phyloP scores from a whole-genome alignment of 2,888 invertebrate species.

The Andrena fulva region DNA sequence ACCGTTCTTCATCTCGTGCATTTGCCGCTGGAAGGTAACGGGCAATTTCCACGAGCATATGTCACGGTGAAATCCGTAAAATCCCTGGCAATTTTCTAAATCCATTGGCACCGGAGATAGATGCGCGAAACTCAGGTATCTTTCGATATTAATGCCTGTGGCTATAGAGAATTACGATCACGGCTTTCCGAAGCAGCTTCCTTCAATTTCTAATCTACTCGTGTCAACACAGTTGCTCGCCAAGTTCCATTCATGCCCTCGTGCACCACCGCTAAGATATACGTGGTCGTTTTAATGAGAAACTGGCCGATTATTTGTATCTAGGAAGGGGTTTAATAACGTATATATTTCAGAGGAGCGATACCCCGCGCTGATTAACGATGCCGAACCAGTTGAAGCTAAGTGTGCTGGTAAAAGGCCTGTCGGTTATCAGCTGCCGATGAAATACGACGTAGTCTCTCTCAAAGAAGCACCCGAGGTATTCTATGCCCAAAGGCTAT shows the following conservation, averaged over 20 bases:
- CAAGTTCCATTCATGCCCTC: neutral
- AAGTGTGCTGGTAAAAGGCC: slow-evolving; percentile 2
- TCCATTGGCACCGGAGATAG: neutral
- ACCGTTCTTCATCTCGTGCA: neutral
- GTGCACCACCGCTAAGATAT: neutral
- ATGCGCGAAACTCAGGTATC: neutral
- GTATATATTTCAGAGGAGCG: neutral
- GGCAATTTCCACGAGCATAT: neutral
- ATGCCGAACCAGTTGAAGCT: slow-evolving; percentile 4
- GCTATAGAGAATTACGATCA: neutral
- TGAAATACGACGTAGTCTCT: neutral
- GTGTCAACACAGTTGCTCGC: neutral
- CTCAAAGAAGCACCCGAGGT: neutral
- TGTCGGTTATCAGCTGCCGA: slow-evolving; percentile 1
- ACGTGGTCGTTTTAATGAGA: slow-evolving; percentile 19
- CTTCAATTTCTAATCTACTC: neutral
- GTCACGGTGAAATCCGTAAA: neutral
- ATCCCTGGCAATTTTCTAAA: neutral
- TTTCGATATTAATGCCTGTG: neutral
- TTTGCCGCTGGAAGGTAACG: neutral
- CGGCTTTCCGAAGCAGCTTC: no score
- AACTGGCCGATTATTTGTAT: slow-evolving; percentile 14
- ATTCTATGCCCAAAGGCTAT: neutral
- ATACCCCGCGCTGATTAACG: slow-evolving; percentile 6
- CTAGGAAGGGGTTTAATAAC: slow-evolving; percentile 12